phyloP scores from a whole-genome alignment of 2,113 vertebrate genomes.

The Mastomys coucha region DNA sequence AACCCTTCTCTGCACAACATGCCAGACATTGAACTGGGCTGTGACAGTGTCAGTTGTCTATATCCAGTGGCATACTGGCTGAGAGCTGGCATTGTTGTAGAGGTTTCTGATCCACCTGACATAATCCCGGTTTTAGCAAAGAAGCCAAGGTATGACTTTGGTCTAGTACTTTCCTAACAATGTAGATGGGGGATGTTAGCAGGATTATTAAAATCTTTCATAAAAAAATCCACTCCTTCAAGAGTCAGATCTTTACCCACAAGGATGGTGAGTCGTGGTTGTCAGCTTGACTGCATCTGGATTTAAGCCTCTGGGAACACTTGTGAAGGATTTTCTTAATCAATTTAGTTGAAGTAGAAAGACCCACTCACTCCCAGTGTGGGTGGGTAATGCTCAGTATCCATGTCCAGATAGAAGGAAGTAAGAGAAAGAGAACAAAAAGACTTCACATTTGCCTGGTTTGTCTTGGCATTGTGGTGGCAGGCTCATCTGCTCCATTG shows the following conservation, averaged over 20 bases:
- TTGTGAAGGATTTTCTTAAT: not conserved
- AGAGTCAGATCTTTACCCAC: not conserved
- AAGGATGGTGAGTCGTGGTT: not conserved
- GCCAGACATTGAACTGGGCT: not conserved
- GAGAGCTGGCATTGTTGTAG: too few species aligned
- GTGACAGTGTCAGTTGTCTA: fast-evolving
- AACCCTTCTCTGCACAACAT: too few species aligned
- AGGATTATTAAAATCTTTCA: not conserved
- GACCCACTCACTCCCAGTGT: not conserved
- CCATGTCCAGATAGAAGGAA: not conserved
- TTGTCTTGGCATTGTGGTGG: not conserved
- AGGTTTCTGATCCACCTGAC: not conserved
- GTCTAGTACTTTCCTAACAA: fast-evolving
- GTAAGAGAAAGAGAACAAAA: not conserved
- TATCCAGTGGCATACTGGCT: not conserved
- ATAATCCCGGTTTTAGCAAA: not conserved
- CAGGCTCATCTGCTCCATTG: too few species aligned
- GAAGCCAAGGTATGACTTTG: fast-evolving
- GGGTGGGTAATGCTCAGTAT: not conserved
- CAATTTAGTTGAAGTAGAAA: not conserved
- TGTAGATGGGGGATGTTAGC: not conserved
- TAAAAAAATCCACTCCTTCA: not conserved
- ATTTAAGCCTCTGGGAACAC: not conserved
- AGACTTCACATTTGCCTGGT: not conserved
- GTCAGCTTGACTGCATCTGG: too few species aligned